Percentiles rank a stretch among this genome's conserved stretches.
phyloP scores from a whole-genome alignment of 37 sponge, comb jelly and placozoan genomes.

The Halichondria panicea region DNA sequence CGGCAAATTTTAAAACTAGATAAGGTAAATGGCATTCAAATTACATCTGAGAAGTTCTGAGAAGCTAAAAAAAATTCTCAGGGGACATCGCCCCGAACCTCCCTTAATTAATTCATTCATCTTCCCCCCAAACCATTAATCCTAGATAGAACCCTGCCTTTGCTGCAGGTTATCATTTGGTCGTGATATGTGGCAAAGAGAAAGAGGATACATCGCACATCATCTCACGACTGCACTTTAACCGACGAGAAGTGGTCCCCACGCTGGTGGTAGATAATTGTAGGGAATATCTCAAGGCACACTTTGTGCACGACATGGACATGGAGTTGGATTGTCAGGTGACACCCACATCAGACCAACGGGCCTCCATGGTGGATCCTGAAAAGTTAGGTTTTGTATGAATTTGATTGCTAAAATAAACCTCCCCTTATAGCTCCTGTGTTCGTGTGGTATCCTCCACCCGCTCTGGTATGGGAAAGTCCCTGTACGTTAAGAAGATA shows the following conservation, averaged over 20 bases:
- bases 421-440: conserved; percentile 11
- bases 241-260: background rate
- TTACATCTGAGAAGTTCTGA: too few species aligned
- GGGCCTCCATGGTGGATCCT: conserved; percentile 30
- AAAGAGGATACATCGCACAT: conserved; percentile 39
- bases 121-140: too few species aligned
- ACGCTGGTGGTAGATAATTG: background rate
- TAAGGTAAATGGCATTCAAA: too few species aligned
- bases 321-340: too few species aligned
- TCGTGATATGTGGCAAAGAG: conserved; percentile 44
- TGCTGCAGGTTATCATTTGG: conserved; percentile 31
- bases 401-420: background rate
- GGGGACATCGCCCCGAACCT: too few species aligned
- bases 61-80: too few species aligned
- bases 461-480: conserved; percentile 67
- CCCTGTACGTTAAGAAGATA: conserved; percentile 16
- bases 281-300: conserved; percentile 14
- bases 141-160: too few species aligned
- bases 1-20: too few species aligned
- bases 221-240: conserved; percentile 28
- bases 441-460: conserved; percentile 33
- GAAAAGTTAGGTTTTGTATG: conserved; percentile 11
- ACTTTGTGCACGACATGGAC: too few species aligned
- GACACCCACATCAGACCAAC: background rate
- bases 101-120: too few species aligned